Conservation (phyloP, 2,888 invertebrate species). For the Caenorhabditis zanzibari region DNA sequence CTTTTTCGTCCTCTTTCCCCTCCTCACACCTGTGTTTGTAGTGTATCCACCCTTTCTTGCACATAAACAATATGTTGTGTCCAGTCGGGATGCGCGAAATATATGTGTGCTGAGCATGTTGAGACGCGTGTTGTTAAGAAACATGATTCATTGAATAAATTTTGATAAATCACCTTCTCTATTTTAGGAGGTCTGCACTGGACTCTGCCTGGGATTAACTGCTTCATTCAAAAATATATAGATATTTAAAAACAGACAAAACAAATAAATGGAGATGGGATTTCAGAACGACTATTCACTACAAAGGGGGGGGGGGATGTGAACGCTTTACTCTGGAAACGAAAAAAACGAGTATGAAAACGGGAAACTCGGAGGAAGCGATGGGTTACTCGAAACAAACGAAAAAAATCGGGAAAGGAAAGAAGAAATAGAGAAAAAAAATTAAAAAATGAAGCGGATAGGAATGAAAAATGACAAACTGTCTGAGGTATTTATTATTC, state of each 20-base stretch:
- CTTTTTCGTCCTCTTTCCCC: neutral
- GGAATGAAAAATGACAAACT: too few species aligned
- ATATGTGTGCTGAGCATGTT: slow-evolving; percentile 52
- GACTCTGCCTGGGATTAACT: neutral
- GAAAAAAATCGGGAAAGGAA: too few species aligned
- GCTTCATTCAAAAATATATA: neutral
- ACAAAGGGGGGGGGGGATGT: too few species aligned
- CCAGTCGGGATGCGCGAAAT: neutral
- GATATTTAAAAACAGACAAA: neutral
- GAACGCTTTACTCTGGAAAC: too few species aligned
- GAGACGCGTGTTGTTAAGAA: slow-evolving; percentile 23
- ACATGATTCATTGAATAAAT: slow-evolving; percentile 52
- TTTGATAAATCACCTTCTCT: slow-evolving; percentile 12
- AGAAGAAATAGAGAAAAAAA: too few species aligned
- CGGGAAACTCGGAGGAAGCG: too few species aligned
- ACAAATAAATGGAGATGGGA: too few species aligned
- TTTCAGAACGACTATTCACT: too few species aligned
- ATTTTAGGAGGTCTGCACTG: neutral
- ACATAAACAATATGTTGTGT: slow-evolving; percentile 41
- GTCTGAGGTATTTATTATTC: too few species aligned
- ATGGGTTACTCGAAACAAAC: too few species aligned
- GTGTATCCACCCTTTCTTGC: slow-evolving; percentile 12
- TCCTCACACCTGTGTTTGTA: slow-evolving; percentile 2
- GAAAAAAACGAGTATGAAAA: too few species aligned
- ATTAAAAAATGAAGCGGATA: too few species aligned